Conservation (phyloP, 2,113 vertebrate genomes). For the Proterorhinus semilunaris region DNA sequence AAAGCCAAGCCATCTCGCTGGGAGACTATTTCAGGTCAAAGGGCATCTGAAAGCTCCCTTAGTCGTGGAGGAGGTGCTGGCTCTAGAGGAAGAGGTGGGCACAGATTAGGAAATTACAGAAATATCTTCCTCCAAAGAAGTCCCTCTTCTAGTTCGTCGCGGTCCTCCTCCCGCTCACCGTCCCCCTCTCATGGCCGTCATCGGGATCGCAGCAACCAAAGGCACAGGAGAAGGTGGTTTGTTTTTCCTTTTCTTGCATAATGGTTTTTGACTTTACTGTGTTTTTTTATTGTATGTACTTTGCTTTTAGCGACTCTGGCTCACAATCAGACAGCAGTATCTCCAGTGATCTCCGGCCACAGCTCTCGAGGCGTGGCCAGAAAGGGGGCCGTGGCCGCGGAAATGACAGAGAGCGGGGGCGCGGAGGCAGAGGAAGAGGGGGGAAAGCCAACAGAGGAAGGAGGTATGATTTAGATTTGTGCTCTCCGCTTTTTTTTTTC, state of each 20-base stretch:
- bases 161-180: conserved; percentile 84
- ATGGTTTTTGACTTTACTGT: background rate
- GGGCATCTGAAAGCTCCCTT: conserved; percentile 59
- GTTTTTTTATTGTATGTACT: background rate
- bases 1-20: conserved; percentile 84
- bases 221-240: conserved; percentile 67
- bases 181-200: conserved; percentile 82
- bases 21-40: conserved; percentile 78
- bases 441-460: conserved; percentile 76
- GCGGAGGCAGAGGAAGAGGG: conserved; percentile 74
- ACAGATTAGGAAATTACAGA: conserved; percentile 83
- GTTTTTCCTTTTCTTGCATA: background rate
- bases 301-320: conserved; percentile 71
- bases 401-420: conserved; percentile 71
- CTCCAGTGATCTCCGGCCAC: conserved; percentile 75
- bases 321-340: conserved; percentile 81
- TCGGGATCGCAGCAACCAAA: conserved; percentile 75
- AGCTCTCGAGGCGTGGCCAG: conserved; percentile 71
- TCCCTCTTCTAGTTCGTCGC: conserved; percentile 85
- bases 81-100: conserved; percentile 70
- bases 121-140: conserved; percentile 91
- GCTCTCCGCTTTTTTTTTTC: too few relatives aligned
- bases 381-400: conserved; percentile 75
- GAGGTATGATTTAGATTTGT: conserved; percentile 54
- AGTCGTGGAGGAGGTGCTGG: conserved; percentile 63